Percentiles rank a stretch among this genome's conserved stretches.
Conservation (phyloP, 2,797 vertebrate genomes). For the Cyclopterus lumpus region DNA sequence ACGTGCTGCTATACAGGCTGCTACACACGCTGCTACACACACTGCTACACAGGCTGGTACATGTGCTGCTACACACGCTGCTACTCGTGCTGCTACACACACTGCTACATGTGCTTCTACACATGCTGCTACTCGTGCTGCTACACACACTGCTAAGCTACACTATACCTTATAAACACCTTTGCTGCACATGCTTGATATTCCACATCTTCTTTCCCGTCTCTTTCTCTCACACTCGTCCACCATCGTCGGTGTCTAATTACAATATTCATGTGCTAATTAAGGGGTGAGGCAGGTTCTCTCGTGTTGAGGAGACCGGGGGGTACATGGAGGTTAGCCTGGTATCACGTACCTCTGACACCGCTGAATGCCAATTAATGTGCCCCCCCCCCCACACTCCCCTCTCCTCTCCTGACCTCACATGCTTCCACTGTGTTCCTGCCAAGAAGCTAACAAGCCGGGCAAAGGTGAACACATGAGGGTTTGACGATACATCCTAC, state of each 20-base stretch:
- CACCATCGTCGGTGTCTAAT: constrained; percentile 67
- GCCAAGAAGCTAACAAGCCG: constrained; percentile 39
- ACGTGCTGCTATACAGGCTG: too few species aligned
- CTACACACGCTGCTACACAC: too few species aligned
- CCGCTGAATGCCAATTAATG: constrained; percentile 70
- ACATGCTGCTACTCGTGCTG: too few species aligned
- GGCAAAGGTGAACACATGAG: background rate
- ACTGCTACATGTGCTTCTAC: too few species aligned
- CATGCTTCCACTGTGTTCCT: constrained; percentile 14
- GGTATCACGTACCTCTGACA: constrained; percentile 67
- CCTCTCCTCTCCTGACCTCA: constrained; percentile 37
- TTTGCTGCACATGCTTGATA: constrained; percentile 6
- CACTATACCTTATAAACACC: constrained; percentile 10
- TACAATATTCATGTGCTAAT: constrained; percentile 91
- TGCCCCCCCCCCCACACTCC: constrained; percentile 27
- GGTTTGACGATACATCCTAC: constrained; percentile 4
- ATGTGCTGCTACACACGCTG: too few species aligned
- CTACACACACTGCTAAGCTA: background rate
- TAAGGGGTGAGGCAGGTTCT: constrained; percentile 85
- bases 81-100: too few species aligned
- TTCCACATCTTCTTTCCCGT: constrained; percentile 3
- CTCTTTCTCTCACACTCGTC: constrained; percentile 23
- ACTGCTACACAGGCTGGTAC: too few species aligned
- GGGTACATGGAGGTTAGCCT: constrained; percentile 67
- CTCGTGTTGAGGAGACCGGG: constrained; percentile 63